A percentile compares a stretch with the other conserved stretches of the same genome.
phyloP scores from a whole-genome alignment of 2,888 invertebrate species.

The Phania funesta region DNA sequence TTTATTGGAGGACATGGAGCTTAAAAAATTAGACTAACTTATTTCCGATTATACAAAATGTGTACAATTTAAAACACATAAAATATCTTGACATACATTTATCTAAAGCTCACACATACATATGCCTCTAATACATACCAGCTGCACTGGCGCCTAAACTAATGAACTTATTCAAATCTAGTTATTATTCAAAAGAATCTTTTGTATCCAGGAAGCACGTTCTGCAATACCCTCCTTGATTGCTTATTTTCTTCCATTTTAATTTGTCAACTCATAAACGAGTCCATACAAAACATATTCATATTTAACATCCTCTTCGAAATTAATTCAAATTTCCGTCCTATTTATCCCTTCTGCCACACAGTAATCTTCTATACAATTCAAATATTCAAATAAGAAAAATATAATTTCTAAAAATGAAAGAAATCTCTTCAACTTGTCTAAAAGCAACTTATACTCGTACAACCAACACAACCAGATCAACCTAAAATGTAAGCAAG shows the following conservation, averaged over 20 bases:
- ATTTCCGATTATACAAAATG: too few relatives aligned
- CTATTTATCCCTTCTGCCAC: not conserved
- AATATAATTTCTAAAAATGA: not conserved
- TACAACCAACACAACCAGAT: conserved; percentile 8
- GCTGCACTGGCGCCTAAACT: too few relatives aligned
- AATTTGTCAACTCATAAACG: not conserved
- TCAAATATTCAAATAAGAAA: not conserved
- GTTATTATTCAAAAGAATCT: too few relatives aligned
- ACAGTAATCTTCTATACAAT: not conserved
- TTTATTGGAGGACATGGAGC: too few relatives aligned
- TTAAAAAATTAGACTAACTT: too few relatives aligned
- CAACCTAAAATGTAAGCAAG: not conserved
- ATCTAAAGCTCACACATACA: too few relatives aligned
- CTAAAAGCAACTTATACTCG: conserved; percentile 3
- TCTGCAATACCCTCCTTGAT: not conserved
- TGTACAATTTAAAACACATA: too few relatives aligned
- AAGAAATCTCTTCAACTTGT: not conserved
- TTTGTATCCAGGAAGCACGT: too few relatives aligned
- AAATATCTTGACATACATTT: too few relatives aligned
- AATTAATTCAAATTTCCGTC: conserved; percentile 23
- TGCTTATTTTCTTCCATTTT: not conserved
- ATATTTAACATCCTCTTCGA: not conserved
- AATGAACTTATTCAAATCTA: too few relatives aligned
- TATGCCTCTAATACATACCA: too few relatives aligned
- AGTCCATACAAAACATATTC: not conserved